A percentile compares a stretch with the other conserved stretches of the same genome.
These are phyloP conservation scores for Tetranychus truncatus DNA, from an alignment of 2,888 invertebrate species.

Conservation along the genomic window DNA sequence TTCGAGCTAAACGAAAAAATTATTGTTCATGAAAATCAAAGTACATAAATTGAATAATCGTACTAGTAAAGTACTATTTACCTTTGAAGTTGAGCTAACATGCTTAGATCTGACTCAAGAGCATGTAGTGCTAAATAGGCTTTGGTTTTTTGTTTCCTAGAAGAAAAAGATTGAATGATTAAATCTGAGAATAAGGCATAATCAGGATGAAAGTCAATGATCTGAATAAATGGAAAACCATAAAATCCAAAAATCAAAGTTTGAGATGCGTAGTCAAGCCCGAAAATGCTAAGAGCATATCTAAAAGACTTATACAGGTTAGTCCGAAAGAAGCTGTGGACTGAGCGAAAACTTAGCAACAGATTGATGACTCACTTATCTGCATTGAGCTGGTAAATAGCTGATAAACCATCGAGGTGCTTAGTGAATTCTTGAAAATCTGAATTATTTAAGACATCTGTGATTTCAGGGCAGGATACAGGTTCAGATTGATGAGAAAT, in stretches of 20 bases:
- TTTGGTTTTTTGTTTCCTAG: slow-evolving; percentile 64
- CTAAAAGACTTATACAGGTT: neutral
- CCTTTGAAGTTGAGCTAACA: slow-evolving; percentile 47
- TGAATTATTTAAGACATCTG: slow-evolving; percentile 46
- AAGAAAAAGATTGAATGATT: neutral
- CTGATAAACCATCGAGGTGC: slow-evolving; percentile 70
- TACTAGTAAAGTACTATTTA: slow-evolving; percentile 25
- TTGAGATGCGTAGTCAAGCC: neutral
- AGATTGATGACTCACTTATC: slow-evolving; percentile 45
- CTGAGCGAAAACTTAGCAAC: neutral
- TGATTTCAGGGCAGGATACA: slow-evolving; percentile 55
- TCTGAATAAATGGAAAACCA: neutral
- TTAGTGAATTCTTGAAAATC: slow-evolving; percentile 80
- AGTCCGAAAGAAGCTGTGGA: neutral
- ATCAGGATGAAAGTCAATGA: neutral
- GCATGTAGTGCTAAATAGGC: slow-evolving; percentile 79
- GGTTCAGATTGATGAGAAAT: slow-evolving; percentile 53
- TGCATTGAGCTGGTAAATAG: slow-evolving; percentile 79
- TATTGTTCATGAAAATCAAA: neutral
- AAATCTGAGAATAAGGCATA: neutral
- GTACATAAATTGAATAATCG: slow-evolving; percentile 15
- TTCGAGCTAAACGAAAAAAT: slow-evolving; percentile 32
- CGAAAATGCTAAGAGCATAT: neutral
- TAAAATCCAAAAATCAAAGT: neutral
- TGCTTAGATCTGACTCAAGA: slow-evolving; percentile 68